Conservation (phyloP, 2,113 vertebrate species). For the Mirounga angustirostris region DNA sequence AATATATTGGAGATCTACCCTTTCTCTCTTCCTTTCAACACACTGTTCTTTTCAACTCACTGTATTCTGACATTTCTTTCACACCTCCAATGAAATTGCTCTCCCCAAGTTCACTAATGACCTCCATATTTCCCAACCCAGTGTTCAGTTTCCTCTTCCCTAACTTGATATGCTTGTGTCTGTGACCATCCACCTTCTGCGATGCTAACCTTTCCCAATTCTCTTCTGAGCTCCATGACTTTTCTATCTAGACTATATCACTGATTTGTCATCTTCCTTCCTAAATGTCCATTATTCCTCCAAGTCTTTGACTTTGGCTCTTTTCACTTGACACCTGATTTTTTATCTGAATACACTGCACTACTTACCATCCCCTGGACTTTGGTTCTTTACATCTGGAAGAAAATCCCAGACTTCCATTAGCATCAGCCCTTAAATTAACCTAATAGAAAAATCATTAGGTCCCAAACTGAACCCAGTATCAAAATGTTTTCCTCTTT, state of each 20-base stretch:
- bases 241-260: not conserved
- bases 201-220: not conserved
- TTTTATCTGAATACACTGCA: not conserved
- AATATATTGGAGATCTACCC: not conserved
- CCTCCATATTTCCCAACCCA: not conserved
- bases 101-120: not conserved
- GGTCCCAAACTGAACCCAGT: not conserved
- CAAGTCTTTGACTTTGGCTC: not conserved
- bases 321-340: not conserved
- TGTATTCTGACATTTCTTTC: not conserved
- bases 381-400: not conserved
- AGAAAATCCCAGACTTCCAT: not conserved
- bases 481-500: not conserved
- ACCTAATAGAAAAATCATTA: not conserved
- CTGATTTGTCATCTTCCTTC: accelerated
- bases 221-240: not conserved
- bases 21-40: not conserved
- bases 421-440: not conserved
- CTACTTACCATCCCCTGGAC: not conserved
- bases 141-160: not conserved
- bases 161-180: not conserved
- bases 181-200: not conserved
- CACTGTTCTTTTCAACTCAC: not conserved
- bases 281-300: not conserved
- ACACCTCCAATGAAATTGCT: not conserved